Percentiles rank a stretch among this genome's conserved stretches.
These are phyloP conservation scores for Venusia cambrica DNA, from an alignment of 2,888 invertebrate species.

Conservation along the genomic window DNA sequence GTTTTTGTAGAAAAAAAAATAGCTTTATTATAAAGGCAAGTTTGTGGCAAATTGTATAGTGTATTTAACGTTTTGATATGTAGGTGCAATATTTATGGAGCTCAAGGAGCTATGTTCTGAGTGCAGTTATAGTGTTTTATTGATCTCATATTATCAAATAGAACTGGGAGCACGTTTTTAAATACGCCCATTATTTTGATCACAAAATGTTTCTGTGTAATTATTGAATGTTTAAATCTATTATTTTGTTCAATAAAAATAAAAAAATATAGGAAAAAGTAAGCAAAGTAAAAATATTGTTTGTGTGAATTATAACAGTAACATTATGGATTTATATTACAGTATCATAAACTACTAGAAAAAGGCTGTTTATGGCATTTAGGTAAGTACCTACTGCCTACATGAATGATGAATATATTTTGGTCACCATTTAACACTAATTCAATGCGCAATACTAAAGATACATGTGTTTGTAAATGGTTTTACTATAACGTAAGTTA, in stretches of 20 bases:
- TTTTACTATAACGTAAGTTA: constrained; percentile 21
- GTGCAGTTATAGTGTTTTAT: constrained; percentile 42
- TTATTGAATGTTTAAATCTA: constrained; percentile 14
- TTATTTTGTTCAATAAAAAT: constrained; percentile 28
- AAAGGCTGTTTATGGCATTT: constrained; percentile 47
- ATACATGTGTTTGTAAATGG: constrained; percentile 21
- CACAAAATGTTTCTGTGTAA: constrained; percentile 42
- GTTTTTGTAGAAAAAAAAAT: constrained; percentile 23
- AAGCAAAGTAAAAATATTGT: constrained; percentile 38
- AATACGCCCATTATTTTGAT: constrained; percentile 35
- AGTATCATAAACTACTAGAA: constrained; percentile 33
- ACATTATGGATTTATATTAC: constrained; percentile 32
- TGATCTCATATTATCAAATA: constrained; percentile 62
- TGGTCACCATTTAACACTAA: constrained; percentile 27
- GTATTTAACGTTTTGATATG: constrained; percentile 36
- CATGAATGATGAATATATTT: too few species aligned
- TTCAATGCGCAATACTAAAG: constrained; percentile 29
- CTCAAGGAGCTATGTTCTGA: constrained; percentile 55
- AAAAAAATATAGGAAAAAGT: constrained; percentile 36
- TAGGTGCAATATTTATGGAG: constrained; percentile 35
- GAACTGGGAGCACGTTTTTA: constrained; percentile 34
- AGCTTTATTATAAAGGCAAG: constrained; percentile 23
- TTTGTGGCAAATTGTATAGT: constrained; percentile 47
- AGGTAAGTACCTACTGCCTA: too few species aligned
- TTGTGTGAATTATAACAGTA: constrained; percentile 43